These are phyloP conservation scores for Hapalemur alaotrensis DNA, from an alignment of 2,797 vertebrate species.

Conservation along the genomic window DNA sequence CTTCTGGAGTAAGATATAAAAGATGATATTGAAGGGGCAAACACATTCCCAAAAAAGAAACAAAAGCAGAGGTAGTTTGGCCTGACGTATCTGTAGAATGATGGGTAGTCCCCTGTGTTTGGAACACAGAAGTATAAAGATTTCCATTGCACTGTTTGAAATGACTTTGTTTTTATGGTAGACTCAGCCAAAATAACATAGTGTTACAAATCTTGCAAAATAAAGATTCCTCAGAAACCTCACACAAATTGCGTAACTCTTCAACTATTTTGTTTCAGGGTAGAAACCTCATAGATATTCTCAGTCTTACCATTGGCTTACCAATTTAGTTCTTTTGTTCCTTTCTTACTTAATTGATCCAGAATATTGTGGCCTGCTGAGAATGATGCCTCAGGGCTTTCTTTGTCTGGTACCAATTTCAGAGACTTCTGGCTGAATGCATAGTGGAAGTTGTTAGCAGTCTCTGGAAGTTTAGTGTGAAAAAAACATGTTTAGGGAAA, in stretches of 20 bases:
- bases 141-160: constrained; percentile 57
- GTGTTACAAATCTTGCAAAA: constrained; percentile 77
- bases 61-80: constrained; percentile 14
- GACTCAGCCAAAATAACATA: constrained; percentile 64
- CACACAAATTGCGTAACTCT: constrained; percentile 69
- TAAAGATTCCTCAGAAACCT: constrained; percentile 74
- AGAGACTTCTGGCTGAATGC: constrained; percentile 53
- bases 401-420: constrained; percentile 69
- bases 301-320: constrained; percentile 43
- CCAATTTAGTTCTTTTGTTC: constrained; percentile 60
- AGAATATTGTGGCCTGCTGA: constrained; percentile 52
- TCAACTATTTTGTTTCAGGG: constrained; percentile 67
- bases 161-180: constrained; percentile 63
- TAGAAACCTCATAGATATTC: constrained; percentile 58
- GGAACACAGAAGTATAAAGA: constrained; percentile 56
- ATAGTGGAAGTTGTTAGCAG: constrained; percentile 64
- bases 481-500: constrained; percentile 50
- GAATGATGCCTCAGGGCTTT: constrained; percentile 61
- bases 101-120: background rate
- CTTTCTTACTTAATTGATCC: constrained; percentile 68
- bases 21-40: background rate
- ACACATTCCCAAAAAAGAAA: constrained; percentile 1
- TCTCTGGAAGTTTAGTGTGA: constrained; percentile 68
- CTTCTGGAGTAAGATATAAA: background rate
- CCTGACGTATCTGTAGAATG: background rate